Base-by-base conservation (phyloP, 1,140 invertebrate genomes). In the Pygmarrhopalites habei region DNA sequence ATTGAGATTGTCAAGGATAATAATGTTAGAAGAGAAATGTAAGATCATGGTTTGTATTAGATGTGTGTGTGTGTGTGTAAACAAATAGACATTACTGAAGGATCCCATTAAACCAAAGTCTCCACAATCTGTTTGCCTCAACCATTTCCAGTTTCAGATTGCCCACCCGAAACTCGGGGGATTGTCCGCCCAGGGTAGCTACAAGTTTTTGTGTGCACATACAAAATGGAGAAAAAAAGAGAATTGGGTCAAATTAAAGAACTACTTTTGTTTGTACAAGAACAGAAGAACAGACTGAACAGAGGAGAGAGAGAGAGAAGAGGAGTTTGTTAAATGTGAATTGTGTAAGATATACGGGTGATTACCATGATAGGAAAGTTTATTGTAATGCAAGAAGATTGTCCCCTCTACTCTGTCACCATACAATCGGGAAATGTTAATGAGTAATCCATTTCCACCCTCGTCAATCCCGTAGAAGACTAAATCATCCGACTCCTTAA, bases 51-150 rank as follows among this genome's bases (percentile, higher is more conserved):
- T n/a, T n/a, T n/a, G n/a, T n/a, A n/a, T n/a, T n/a, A n/a, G n/a
- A n/a, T n/a, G n/a, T n/a, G n/a, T n/a, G n/a, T n/a, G n/a, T n/a
- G n/a, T n/a, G n/a, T n/a, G n/a, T n/a, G n/a, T n/a, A n/a, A n/a
- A n/a, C n/a, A n/a, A n/a, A n/a, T n/a, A n/a, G n/a, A n/a, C n/a
- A n/a, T n/a, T n/a, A n/a, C n/a, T n/a, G n/a, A n/a, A n/a, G 68
- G 2, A 81, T 68, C 2, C 84, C 84, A 71, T 83, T 85, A 71
- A 78, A 86, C 41, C 79, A 70, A 21, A 86, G 75, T 66, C 82
- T 79, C 75, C 82, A 79, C 49, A 75, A 74, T 60, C 72, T 64
- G 67, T 80, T 75, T 0, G 79, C 74, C 64, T 84, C 78, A 17
- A 83, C 69, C 7, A 80, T 67, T 64, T 81, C 77, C 58, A 85